Percentiles rank a stretch among this genome's conserved stretches.
Conservation (phyloP, 2,797 vertebrate species). For the Hylomyscus alleni region DNA sequence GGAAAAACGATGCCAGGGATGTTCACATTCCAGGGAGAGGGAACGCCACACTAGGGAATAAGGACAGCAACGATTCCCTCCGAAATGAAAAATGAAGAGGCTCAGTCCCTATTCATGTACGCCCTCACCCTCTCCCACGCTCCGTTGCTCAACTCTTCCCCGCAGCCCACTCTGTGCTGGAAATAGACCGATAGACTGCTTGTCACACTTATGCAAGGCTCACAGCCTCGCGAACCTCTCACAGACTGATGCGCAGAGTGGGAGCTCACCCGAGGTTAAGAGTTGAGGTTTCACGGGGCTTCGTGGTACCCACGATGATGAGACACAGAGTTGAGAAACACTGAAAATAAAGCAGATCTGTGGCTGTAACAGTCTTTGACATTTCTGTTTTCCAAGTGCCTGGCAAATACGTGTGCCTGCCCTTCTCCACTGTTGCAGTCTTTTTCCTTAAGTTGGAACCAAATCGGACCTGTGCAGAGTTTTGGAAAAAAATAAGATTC, state of each 20-base stretch:
- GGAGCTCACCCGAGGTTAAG: conserved; percentile 69
- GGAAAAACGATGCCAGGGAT: not conserved
- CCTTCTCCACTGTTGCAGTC: not conserved
- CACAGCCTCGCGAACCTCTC: conserved; percentile 25
- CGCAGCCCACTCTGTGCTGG: conserved; percentile 79
- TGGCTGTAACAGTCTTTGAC: not conserved
- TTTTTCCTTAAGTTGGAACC: not conserved
- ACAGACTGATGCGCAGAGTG: conserved; percentile 65
- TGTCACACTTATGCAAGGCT: conserved; percentile 79
- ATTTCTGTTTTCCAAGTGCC: not conserved
- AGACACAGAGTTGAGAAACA: not conserved
- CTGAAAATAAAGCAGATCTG: conserved; percentile 20
- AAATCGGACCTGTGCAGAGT: not conserved
- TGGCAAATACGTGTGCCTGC: not conserved
- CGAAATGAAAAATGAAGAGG: conserved; percentile 32
- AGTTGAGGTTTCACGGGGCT: conserved; percentile 64
- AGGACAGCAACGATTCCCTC: conserved; percentile 49
- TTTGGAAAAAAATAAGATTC: not conserved
- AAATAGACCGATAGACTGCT: conserved; percentile 81
- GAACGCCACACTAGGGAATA: not conserved
- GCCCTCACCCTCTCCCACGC: conserved; percentile 75
- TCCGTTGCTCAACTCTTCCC: conserved; percentile 72
- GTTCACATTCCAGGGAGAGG: not conserved
- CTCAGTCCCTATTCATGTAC: conserved; percentile 56
- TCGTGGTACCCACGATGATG: conserved; percentile 2